Evolutionary conservation across 2,888 invertebrate genomes (phyloP).

Genomic region (Lithophane semibrunnea): DNA sequence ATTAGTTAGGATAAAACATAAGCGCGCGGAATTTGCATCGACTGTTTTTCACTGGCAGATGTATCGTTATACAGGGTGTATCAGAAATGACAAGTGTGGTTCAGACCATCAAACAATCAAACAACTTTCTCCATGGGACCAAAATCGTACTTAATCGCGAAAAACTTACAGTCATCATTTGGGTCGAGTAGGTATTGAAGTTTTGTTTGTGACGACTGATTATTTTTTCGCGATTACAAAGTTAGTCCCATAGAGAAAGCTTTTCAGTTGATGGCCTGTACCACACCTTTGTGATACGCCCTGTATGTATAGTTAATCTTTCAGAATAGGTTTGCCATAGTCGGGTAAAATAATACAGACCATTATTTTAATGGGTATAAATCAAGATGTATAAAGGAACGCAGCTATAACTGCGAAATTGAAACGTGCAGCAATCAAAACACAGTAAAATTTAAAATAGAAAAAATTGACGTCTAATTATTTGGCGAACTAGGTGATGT

Average conservation of each 20-base stretch:
- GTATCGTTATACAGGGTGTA: neutral
- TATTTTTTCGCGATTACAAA: no score
- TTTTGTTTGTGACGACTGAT: no score
- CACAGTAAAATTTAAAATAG: no score
- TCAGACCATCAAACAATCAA: no score
- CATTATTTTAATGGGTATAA: slow-evolving; percentile 2
- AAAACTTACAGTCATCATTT: no score
- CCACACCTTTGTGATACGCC: no score
- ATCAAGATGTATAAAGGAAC: neutral
- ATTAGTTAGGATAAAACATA: neutral
- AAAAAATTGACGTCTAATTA: neutral
- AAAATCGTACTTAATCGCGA: no score
- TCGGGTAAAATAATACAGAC: neutral
- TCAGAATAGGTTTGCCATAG: neutral
- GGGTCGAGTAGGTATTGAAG: no score
- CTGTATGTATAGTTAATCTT: neutral
- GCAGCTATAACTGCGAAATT: slow-evolving; percentile 3
- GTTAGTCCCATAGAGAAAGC: no score
- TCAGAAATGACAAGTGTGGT: no score
- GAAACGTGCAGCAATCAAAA: slow-evolving; percentile 20
- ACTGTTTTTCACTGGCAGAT: neutral
- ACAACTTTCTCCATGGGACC: no score
- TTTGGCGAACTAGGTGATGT: neutral
- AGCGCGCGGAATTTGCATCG: neutral
- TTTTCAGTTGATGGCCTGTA: no score